Conservation (phyloP, 2,888 invertebrate species). For the Orthosia cruda region DNA sequence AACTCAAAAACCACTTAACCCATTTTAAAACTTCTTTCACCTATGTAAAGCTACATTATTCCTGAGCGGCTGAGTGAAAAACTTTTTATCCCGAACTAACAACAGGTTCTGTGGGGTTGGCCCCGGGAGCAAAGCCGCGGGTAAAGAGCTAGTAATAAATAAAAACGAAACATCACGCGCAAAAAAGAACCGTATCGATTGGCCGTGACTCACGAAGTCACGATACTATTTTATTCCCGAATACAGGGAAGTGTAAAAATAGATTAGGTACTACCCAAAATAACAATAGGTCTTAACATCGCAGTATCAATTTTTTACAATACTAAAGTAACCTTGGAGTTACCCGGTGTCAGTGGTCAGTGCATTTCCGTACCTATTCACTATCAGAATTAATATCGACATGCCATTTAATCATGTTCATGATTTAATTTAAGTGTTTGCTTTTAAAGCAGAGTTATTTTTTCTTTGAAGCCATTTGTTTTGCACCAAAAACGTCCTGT, state of each 20-base stretch:
- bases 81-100: too few species aligned
- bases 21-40: too few species aligned
- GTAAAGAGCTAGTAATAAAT: too few species aligned
- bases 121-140: too few species aligned
- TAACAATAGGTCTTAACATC: slow-evolving; percentile 17
- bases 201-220: slow-evolving; percentile 27
- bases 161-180: not conserved
- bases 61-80: too few species aligned
- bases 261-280: slow-evolving; percentile 5
- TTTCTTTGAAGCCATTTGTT: not conserved
- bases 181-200: not conserved
- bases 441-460: slow-evolving; percentile 20
- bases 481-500: not conserved
- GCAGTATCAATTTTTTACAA: slow-evolving; percentile 46
- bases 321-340: slow-evolving; percentile 43
- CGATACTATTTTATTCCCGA: slow-evolving; percentile 23
- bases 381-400: slow-evolving; percentile 32
- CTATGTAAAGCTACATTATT: too few species aligned
- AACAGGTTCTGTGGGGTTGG: too few species aligned
- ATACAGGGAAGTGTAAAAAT: slow-evolving; percentile 24
- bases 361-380: slow-evolving; percentile 49
- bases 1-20: too few species aligned
- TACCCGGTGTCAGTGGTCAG: not conserved
- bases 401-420: slow-evolving; percentile 4
- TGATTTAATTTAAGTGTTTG: slow-evolving; percentile 29